phyloP scores from a whole-genome alignment of 2,888 invertebrate genomes.

The Liposcelis brunnea region DNA sequence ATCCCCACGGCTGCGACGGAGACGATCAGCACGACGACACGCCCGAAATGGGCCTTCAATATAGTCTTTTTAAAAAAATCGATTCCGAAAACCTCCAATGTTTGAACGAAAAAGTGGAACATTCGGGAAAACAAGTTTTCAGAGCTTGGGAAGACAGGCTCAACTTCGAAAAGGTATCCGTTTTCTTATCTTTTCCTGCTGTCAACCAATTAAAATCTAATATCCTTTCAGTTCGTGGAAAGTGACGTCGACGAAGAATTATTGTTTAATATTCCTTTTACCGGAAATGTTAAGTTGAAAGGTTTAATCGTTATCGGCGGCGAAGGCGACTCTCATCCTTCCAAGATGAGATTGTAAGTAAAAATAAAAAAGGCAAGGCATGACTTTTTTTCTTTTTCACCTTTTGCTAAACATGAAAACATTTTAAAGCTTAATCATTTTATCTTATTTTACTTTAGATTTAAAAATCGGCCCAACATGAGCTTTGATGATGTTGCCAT shows the following conservation, averaged over 20 bases:
- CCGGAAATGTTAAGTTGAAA: conserved; percentile 87
- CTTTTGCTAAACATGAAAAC: too few species aligned
- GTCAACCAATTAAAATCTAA: background rate
- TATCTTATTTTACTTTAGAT: conserved; percentile 35
- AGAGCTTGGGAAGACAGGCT: conserved; percentile 80
- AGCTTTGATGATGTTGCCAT: conserved; percentile 72
- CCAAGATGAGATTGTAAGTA: conserved; percentile 70
- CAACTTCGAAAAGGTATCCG: conserved; percentile 55
- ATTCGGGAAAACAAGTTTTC: conserved; percentile 75
- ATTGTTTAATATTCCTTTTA: conserved; percentile 92
- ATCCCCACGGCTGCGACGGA: conserved; percentile 37
- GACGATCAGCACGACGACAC: conserved; percentile 44
- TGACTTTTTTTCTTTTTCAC: too few species aligned
- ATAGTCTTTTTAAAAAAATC: conserved; percentile 78
- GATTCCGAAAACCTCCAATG: conserved; percentile 75
- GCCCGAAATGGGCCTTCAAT: conserved; percentile 55
- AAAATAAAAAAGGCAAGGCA: too few species aligned
- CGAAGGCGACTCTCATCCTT: conserved; percentile 70
- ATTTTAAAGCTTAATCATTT: conserved; percentile 8
- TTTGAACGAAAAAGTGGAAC: conserved; percentile 74
- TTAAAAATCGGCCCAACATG: conserved; percentile 85
- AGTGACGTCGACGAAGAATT: conserved; percentile 95
- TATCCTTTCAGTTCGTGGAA: conserved; percentile 60
- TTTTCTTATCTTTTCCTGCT: conserved; percentile 18
- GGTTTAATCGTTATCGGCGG: conserved; percentile 87